These are phyloP conservation scores for Drosophila repleta DNA, from an alignment of 1,140 invertebrate species.

Conservation along the genomic window DNA sequence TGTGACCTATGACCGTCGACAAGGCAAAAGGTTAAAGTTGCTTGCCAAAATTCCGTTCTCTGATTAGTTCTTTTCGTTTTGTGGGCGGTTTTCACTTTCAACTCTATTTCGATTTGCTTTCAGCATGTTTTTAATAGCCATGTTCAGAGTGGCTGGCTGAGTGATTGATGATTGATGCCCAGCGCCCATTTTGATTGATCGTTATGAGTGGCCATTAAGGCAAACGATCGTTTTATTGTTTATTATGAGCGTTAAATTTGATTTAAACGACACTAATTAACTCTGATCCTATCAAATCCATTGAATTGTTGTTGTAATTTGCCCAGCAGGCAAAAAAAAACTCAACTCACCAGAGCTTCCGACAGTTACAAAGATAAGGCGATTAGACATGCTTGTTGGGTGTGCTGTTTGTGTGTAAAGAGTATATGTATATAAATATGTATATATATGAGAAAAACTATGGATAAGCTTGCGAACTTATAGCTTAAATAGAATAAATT, in stretches of 20 bases:
- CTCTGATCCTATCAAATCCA: conserved; percentile 54
- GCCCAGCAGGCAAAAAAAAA: conserved; percentile 17
- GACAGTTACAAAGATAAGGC: conserved; percentile 27
- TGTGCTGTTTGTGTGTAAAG: conserved; percentile 1
- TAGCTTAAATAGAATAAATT: no score
- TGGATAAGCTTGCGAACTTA: background rate
- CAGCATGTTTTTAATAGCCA: conserved; percentile 24
- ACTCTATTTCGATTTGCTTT: conserved; percentile 44
- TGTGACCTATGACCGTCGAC: conserved; percentile 32
- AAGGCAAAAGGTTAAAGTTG: conserved; percentile 53
- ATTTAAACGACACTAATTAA: conserved; percentile 75
- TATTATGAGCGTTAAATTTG: conserved; percentile 66
- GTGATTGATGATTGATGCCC: conserved; percentile 63
- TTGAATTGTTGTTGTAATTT: conserved; percentile 62
- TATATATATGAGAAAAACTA: background rate
- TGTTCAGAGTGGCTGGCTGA: conserved; percentile 45
- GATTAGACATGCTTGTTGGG: conserved; percentile 5
- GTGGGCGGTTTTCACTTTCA: conserved; percentile 45
- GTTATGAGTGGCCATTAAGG: conserved; percentile 61
- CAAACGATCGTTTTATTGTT: conserved; percentile 72
- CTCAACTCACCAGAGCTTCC: conserved; percentile 30
- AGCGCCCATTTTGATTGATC: conserved; percentile 58
- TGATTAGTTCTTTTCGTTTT: conserved; percentile 4
- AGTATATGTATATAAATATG: background rate
- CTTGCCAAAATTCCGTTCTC: conserved; percentile 9